Percentiles rank a stretch among this genome's conserved stretches.
Evolutionary conservation across 2,797 vertebrate species (phyloP).

Genomic region (Oreochromis grahami): DNA sequence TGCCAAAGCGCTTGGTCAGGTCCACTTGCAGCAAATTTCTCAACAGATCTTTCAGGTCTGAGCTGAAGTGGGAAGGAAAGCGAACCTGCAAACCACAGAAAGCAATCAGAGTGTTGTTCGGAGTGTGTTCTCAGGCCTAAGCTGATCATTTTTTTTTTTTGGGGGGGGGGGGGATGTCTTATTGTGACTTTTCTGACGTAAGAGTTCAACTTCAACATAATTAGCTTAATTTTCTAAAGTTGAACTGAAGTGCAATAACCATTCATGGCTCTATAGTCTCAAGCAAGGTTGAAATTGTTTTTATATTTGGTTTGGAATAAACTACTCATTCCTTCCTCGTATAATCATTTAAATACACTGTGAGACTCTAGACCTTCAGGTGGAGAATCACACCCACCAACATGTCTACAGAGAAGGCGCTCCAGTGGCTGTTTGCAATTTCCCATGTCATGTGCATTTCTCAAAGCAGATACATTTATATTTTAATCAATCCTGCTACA

Average conservation of each 20-base stretch:
- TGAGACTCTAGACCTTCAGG: not conserved
- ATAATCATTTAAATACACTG: not conserved
- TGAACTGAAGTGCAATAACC: not conserved
- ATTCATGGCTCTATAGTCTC: not conserved
- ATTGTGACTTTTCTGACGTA: not conserved
- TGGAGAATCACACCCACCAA: not conserved
- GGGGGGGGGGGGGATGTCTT: accelerated
- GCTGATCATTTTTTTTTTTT: not conserved
- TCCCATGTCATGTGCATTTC: not conserved
- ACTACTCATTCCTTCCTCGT: not conserved
- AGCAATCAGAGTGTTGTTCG: not conserved
- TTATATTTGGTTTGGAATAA: not conserved
- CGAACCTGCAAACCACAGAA: slow-evolving; percentile 81
- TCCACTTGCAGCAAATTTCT: slow-evolving; percentile 98
- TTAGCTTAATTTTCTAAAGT: not conserved
- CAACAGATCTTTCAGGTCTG: slow-evolving; percentile 96
- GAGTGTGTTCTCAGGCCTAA: not conserved
- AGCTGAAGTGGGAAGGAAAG: slow-evolving; percentile 99
- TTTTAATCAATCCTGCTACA: not conserved
- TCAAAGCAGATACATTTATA: not conserved
- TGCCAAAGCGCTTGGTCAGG: slow-evolving; percentile 97
- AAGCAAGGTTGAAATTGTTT: not conserved
- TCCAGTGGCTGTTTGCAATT: not conserved
- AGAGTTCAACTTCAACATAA: not conserved
- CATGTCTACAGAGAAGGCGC: not conserved